phyloP scores from a whole-genome alignment of 2,113 vertebrate genomes.

The Strigops habroptila region DNA sequence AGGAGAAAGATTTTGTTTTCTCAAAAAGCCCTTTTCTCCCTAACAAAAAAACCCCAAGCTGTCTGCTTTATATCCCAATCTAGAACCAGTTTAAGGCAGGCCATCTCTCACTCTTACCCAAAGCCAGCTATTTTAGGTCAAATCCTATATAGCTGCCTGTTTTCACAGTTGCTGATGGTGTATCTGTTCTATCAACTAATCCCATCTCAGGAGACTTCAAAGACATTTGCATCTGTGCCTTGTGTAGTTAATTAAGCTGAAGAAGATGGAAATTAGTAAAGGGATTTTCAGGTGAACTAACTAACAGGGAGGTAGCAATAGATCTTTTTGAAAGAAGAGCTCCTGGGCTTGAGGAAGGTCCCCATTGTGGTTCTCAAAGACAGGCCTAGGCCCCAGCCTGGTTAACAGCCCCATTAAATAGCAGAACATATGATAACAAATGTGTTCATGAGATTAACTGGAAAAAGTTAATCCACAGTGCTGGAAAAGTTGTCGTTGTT shows the following conservation, averaged over 20 bases:
- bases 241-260: constrained; percentile 32
- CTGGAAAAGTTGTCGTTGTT: not conserved
- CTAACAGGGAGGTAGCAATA: not conserved
- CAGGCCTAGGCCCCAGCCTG: not conserved
- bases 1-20: not conserved
- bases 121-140: not conserved
- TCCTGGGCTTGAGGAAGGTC: not conserved
- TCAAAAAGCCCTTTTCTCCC: not conserved
- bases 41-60: not conserved
- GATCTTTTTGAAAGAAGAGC: not conserved
- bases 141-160: not conserved
- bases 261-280: not conserved
- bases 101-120: not conserved
- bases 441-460: not conserved
- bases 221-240: not conserved
- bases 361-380: not conserved
- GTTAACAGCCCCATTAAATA: not conserved
- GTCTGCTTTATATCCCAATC: not conserved
- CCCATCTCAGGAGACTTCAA: not conserved
- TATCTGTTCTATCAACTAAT: not conserved
- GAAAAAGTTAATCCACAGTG: not conserved
- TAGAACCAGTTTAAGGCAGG: not conserved
- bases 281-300: not conserved
- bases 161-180: not conserved
- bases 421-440: not conserved